Percentiles rank a stretch among this genome's conserved stretches.
Conservation (phyloP, 2,888 invertebrate genomes). For the Ennomos fuscantarius region DNA sequence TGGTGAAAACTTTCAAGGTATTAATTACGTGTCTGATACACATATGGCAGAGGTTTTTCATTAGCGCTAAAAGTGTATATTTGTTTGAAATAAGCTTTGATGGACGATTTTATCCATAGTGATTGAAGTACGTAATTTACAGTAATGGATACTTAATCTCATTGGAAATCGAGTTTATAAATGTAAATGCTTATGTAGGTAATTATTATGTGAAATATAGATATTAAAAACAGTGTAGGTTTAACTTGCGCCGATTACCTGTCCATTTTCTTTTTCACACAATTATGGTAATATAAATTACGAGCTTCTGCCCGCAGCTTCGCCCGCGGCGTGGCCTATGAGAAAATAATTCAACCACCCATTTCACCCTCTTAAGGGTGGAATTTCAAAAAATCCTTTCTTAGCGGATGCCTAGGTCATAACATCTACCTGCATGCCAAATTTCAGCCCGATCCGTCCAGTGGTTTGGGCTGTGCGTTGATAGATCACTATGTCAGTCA, state of each 20-base stretch:
- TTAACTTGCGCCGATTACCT: constrained; percentile 19
- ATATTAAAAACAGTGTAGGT: constrained; percentile 12
- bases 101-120: constrained; percentile 26
- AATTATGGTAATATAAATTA: too few relatives aligned
- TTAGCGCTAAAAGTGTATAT: background rate
- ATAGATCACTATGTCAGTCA: too few relatives aligned
- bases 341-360: too few relatives aligned
- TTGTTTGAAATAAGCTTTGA: constrained; percentile 8
- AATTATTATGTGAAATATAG: constrained; percentile 6
- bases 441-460: too few relatives aligned
- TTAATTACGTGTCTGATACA: background rate
- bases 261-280: constrained; percentile 7
- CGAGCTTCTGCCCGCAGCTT: too few relatives aligned
- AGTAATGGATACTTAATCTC: constrained; percentile 15
- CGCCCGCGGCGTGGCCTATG: too few relatives aligned
- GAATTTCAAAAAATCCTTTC: too few relatives aligned
- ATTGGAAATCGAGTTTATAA: constrained; percentile 29
- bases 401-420: too few relatives aligned
- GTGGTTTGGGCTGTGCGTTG: too few relatives aligned
- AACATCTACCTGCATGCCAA: too few relatives aligned
- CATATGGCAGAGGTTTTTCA: constrained; percentile 1
- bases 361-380: too few relatives aligned
- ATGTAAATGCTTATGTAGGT: constrained; percentile 46
- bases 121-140: constrained; percentile 18
- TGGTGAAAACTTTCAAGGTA: background rate